Evolutionary conservation across 30 jellyfish, hydroid and myxozoan species (phyloP).

Genomic region (Turritopsis rubra): DNA sequence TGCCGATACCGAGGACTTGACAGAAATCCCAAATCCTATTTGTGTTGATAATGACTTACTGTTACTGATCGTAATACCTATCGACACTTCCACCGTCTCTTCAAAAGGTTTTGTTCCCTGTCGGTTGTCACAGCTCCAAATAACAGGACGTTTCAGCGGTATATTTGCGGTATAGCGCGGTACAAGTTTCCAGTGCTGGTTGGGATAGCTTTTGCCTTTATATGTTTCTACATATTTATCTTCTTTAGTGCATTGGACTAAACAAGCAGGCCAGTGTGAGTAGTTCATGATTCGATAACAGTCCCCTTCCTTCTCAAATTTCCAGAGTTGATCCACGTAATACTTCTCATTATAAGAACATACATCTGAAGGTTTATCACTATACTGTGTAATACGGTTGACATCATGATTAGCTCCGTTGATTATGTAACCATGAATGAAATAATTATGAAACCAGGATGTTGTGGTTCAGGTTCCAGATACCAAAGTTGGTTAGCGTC

Average conservation of each 20-base stretch:
- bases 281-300: neutral
- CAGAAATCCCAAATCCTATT: neutral
- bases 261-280: neutral
- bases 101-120: neutral
- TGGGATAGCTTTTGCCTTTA: neutral
- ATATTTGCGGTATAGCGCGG: neutral
- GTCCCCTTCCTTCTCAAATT: neutral
- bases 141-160: neutral
- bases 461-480: neutral
- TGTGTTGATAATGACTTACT: neutral
- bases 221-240: neutral
- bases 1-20: neutral
- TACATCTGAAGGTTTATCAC: neutral
- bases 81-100: neutral
- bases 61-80: neutral
- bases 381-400: neutral
- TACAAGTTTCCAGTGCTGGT: neutral
- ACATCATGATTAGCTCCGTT: no score
- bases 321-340: conserved; percentile 13
- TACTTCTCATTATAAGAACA: neutral
- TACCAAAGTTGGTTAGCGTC: no score
- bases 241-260: neutral
- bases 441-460: neutral
- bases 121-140: conserved; percentile 19
- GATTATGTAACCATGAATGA: no score